These are phyloP conservation scores for Tetanocera ferruginea DNA, from an alignment of 2,888 invertebrate genomes.

Conservation along the genomic window DNA sequence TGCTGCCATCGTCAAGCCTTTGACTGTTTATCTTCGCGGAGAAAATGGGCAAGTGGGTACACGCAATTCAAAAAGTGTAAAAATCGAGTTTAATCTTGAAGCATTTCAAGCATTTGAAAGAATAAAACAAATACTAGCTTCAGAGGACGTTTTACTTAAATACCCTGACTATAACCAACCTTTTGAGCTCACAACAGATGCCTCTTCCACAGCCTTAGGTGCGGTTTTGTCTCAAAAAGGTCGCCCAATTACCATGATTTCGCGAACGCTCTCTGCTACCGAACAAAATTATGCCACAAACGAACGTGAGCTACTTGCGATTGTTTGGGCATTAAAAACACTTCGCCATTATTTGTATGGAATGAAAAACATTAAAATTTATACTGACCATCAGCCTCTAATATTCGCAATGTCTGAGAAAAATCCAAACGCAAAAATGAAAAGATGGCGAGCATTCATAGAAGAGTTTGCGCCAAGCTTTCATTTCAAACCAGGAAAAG, in stretches of 20 bases:
- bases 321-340: conserved; percentile 51
- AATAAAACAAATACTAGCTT: conserved; percentile 37
- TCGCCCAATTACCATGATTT: conserved; percentile 43
- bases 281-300: conserved; percentile 47
- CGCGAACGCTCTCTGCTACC: conserved; percentile 40
- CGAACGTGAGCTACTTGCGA: conserved; percentile 38
- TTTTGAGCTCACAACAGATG: conserved; percentile 41
- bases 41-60: conserved; percentile 39
- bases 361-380: conserved; percentile 46
- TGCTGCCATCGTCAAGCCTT: conserved; percentile 40
- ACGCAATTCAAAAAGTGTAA: conserved; percentile 39
- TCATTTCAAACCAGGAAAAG: conserved; percentile 44
- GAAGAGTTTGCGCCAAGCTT: conserved; percentile 44
- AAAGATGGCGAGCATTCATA: conserved; percentile 38
- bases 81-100: conserved; percentile 37
- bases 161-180: conserved; percentile 36
- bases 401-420: conserved; percentile 42
- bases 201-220: conserved; percentile 37
- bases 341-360: conserved; percentile 64
- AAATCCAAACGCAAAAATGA: conserved; percentile 44
- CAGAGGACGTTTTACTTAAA: conserved; percentile 34
- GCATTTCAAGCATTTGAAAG: conserved; percentile 41
- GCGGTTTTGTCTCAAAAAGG: conserved; percentile 45
- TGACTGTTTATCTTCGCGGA: conserved; percentile 41
- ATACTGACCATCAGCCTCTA: conserved; percentile 48